Percentiles rank a stretch among this genome's conserved stretches.
Conservation (phyloP, 1,140 invertebrate species). For the Bombyx mandarina region DNA sequence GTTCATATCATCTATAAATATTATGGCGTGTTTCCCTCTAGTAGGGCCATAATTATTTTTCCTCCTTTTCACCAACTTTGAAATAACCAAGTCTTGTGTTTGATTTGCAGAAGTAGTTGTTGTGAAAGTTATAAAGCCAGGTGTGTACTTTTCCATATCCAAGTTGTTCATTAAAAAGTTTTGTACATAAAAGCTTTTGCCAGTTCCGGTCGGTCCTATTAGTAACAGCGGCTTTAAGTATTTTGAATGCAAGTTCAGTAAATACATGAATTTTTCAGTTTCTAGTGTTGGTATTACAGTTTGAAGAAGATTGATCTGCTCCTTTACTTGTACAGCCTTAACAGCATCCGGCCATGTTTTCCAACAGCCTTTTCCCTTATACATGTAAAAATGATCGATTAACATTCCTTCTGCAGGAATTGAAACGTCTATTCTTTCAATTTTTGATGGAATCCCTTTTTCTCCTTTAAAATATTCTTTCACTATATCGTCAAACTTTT, state of each 20-base stretch:
- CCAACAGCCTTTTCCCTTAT: conserved; percentile 83
- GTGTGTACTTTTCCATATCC: conserved; percentile 80
- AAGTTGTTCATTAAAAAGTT: conserved; percentile 87
- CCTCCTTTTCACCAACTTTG: conserved; percentile 85
- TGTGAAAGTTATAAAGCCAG: conserved; percentile 90
- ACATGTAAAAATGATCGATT: conserved; percentile 86
- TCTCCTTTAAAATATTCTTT: conserved; percentile 74
- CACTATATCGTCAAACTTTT: conserved; percentile 79
- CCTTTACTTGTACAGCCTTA: conserved; percentile 72
- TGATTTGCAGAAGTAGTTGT: conserved; percentile 89
- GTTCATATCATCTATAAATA: conserved; percentile 95
- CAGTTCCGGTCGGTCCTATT: conserved; percentile 92
- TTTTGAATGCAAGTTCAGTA: conserved; percentile 78
- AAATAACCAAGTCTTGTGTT: conserved; percentile 89
- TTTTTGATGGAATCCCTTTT: conserved; percentile 74
- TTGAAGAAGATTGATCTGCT: conserved; percentile 79
- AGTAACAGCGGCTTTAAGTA: conserved; percentile 81
- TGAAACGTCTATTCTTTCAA: conserved; percentile 79
- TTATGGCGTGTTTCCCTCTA: conserved; percentile 80
- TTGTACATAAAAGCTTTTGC: conserved; percentile 92
- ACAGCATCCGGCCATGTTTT: conserved; percentile 81
- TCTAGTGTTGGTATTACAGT: conserved; percentile 89
- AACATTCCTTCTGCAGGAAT: conserved; percentile 82
- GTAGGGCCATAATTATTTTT: conserved; percentile 87
- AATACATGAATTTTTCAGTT: conserved; percentile 81